phyloP scores from a whole-genome alignment of 2,797 vertebrate genomes.

The Microctenopoma steveboyesi region DNA sequence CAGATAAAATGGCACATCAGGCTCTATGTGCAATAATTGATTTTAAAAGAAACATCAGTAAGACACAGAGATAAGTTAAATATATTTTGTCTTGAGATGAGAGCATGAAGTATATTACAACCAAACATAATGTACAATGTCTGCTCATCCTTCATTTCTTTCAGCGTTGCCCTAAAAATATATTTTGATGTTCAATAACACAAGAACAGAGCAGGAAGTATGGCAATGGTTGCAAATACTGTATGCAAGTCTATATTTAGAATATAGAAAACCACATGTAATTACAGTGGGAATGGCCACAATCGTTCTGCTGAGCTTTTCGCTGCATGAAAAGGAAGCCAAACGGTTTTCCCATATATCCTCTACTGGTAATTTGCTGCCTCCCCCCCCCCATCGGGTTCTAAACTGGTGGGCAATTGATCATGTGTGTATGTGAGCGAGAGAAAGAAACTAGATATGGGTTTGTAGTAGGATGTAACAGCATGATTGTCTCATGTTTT shows the following conservation, averaged over 20 bases:
- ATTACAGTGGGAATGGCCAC: slow-evolving; percentile 71
- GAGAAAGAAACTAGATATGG: slow-evolving; percentile 36
- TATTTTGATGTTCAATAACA: slow-evolving; percentile 42
- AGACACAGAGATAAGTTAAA: slow-evolving; percentile 22
- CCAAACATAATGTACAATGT: neutral
- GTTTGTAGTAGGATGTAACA: slow-evolving; percentile 56
- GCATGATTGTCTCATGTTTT: slow-evolving; percentile 62
- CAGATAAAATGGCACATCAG: slow-evolving; percentile 8
- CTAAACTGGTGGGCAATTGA: slow-evolving; percentile 44
- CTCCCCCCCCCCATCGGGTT: slow-evolving; percentile 47
- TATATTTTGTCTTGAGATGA: slow-evolving; percentile 2
- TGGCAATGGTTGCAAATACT: slow-evolving; percentile 40
- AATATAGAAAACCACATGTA: slow-evolving; percentile 72
- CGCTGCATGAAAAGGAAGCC: slow-evolving; percentile 47
- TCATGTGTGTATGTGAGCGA: slow-evolving; percentile 27
- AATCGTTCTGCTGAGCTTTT: slow-evolving; percentile 62
- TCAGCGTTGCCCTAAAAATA: neutral
- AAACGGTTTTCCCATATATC: slow-evolving; percentile 56
- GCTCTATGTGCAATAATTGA: slow-evolving; percentile 19
- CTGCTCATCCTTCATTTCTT: neutral
- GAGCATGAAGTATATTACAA: neutral
- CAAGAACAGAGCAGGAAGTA: slow-evolving; percentile 36
- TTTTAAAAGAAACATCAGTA: slow-evolving; percentile 6
- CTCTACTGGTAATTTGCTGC: slow-evolving; percentile 47
- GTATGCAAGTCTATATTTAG: slow-evolving; percentile 69